Evolutionary conservation across 2,888 invertebrate genomes (phyloP).

Genomic region (Rotaria macrura): DNA sequence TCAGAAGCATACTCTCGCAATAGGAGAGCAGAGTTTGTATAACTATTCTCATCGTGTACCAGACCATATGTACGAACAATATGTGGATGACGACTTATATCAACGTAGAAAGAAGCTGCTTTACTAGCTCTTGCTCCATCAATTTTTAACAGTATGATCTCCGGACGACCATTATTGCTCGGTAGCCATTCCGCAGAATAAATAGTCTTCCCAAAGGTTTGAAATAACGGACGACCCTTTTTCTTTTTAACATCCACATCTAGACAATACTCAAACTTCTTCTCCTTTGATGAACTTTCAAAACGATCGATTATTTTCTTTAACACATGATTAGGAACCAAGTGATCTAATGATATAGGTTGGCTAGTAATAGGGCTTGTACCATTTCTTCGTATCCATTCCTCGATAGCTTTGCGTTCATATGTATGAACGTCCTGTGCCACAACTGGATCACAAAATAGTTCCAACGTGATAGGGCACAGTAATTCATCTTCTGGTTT

Average conservation of each 20-base stretch:
- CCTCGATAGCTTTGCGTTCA: neutral
- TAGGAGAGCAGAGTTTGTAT: neutral
- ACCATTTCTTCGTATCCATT: neutral
- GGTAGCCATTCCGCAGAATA: neutral
- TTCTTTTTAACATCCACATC: neutral
- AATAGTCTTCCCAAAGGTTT: neutral
- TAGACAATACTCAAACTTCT: neutral
- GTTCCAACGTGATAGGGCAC: neutral
- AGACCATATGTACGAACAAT: neutral
- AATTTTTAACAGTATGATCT: neutral
- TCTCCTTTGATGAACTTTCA: neutral
- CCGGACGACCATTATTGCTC: neutral
- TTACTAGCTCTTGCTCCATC: neutral
- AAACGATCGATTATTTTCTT: neutral
- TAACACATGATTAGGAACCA: neutral
- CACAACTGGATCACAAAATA: neutral
- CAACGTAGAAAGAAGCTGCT: neutral
- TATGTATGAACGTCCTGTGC: neutral
- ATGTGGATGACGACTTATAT: neutral
- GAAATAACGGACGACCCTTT: neutral
- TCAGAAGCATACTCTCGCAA: neutral
- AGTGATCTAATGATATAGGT: neutral
- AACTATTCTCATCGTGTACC: neutral
- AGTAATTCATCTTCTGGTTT: neutral
- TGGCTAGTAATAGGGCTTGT: neutral